Evolutionary conservation across 2,113 vertebrate species (phyloP), one percentile per base, ranked within the genome.

Genomic region (Panthera tigris): DNA sequence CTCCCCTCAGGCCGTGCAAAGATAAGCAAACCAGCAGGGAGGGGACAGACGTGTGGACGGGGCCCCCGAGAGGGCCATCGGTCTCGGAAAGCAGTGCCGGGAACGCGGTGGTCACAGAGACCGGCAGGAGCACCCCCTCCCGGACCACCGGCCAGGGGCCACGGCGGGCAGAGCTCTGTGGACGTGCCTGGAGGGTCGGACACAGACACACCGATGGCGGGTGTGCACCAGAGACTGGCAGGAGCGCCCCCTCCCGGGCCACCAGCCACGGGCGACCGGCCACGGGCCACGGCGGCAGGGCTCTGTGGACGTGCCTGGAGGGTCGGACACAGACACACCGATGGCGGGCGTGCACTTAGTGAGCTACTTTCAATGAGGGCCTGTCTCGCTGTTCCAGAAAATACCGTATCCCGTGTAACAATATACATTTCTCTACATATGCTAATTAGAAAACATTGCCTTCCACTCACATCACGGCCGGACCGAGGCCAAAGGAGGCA

Each of bases 161-260:
- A 3, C 0, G 13, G 19, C 0, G 6, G 41, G 13, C 73, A 8
- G 6, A 0, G 73, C 25, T 76, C 73, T 13, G 6, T 4, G 25
- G 73, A 76, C 73, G 2, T 0, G 13, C 39, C 25, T 76, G 0
- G 7, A 76, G 25, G 25, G 39, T 10, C 25, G 7, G 16, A 36
- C 9, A 0, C n/a, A 71, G 8, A 71, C 9, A 4, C n/a, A 11
- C n/a, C 19, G 9, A 33, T 5, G 11, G 5, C 23, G 0, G 12
- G 71, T 74, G 21, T 11, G 39, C 39, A 39, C n/a, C 55, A 5
- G 55, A 5, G 55, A 7, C 14, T 1, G 0, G 7, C 2, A 4
- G 74, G 41, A 78, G 41, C 25, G 4, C 41, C 3, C 71, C 12
- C 21, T 25, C 71, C 23, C 8, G 16, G 21, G 14, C 11, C 36